Percentiles rank a stretch among this genome's conserved stretches.
phyloP scores from a whole-genome alignment of 2,797 vertebrate genomes.

The Myotis myotis region DNA sequence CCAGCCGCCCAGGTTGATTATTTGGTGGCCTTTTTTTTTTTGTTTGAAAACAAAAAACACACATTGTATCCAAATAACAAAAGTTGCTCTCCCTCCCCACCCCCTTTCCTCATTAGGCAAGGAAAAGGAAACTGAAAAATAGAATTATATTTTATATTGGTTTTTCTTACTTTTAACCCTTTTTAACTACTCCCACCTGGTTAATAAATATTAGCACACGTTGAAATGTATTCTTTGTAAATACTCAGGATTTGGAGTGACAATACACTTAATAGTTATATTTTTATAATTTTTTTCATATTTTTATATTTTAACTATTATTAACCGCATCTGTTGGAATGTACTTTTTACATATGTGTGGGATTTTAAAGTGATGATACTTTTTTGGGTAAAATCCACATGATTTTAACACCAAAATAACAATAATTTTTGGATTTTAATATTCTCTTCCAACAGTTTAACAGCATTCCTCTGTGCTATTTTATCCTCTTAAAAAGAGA shows the following conservation, averaged over 20 bases:
- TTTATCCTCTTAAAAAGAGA: constrained; percentile 43
- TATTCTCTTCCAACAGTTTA: constrained; percentile 40
- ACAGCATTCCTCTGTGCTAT: constrained; percentile 1
- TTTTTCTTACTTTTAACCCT: constrained; percentile 75
- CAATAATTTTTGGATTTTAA: constrained; percentile 49
- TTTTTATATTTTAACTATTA: constrained; percentile 35
- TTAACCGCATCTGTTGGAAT: constrained; percentile 25
- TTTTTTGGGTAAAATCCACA: constrained; percentile 52
- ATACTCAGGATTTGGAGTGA: constrained; percentile 18
- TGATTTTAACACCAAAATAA: constrained; percentile 49
- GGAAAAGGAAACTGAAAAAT: constrained; percentile 79
- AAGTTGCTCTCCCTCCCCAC: constrained; percentile 71
- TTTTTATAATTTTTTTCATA: constrained; percentile 37
- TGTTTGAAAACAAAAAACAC: constrained; percentile 74
- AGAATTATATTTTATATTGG: constrained; percentile 80
- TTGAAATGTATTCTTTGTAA: constrained; percentile 52
- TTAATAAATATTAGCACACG: constrained; percentile 44
- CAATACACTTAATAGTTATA: constrained; percentile 31
- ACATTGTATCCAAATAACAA: constrained; percentile 80
- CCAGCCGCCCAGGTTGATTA: constrained; percentile 72
- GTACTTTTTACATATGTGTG: constrained; percentile 37
- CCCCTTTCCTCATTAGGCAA: constrained; percentile 76
- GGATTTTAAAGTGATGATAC: constrained; percentile 18
- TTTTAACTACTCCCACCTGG: constrained; percentile 37
- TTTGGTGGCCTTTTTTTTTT: constrained; percentile 77